Percentiles rank a stretch among this genome's conserved stretches.
Evolutionary conservation across 1,140 invertebrate genomes (phyloP).

Genomic region (Eumaeus atala): DNA sequence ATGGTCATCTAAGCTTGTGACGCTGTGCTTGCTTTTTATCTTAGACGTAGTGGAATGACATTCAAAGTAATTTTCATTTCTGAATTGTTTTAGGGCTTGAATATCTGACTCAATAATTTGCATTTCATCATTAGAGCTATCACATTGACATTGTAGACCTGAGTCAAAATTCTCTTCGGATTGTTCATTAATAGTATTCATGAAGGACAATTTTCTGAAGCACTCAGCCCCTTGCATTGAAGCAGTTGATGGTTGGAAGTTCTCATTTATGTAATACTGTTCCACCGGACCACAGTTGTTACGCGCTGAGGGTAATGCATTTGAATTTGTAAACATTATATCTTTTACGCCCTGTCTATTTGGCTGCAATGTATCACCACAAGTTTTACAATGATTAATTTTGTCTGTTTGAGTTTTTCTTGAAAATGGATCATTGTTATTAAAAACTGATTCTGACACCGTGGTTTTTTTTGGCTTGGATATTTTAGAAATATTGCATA

Average conservation of each 20-base stretch:
- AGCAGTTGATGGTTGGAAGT: constrained; percentile 38
- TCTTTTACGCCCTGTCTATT: not conserved
- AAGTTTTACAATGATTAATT: constrained; percentile 42
- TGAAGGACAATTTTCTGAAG: constrained; percentile 25
- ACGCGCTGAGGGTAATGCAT: not conserved
- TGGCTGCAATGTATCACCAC: constrained; percentile 36
- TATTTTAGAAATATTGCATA: constrained; percentile 17
- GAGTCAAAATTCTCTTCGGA: constrained; percentile 29
- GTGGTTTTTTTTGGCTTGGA: constrained; percentile 39
- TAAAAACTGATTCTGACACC: constrained; percentile 38
- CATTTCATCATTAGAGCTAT: constrained; percentile 20
- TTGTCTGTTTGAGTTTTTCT: not conserved
- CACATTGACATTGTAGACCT: constrained; percentile 7
- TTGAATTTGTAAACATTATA: not conserved
- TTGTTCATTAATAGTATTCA: constrained; percentile 50
- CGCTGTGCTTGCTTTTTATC: constrained; percentile 33
- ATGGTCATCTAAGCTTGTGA: constrained; percentile 38
- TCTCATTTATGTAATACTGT: constrained; percentile 57
- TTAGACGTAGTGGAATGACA: constrained; percentile 58
- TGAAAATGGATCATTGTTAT: constrained; percentile 14
- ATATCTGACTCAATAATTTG: constrained; percentile 34
- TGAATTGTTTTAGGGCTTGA: constrained; percentile 49
- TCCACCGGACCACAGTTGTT: constrained; percentile 23
- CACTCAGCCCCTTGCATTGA: constrained; percentile 27
- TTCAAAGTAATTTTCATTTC: constrained; percentile 60